Base-by-base conservation (phyloP, 2,888 invertebrate genomes). In the Leptopilina syphax region DNA sequence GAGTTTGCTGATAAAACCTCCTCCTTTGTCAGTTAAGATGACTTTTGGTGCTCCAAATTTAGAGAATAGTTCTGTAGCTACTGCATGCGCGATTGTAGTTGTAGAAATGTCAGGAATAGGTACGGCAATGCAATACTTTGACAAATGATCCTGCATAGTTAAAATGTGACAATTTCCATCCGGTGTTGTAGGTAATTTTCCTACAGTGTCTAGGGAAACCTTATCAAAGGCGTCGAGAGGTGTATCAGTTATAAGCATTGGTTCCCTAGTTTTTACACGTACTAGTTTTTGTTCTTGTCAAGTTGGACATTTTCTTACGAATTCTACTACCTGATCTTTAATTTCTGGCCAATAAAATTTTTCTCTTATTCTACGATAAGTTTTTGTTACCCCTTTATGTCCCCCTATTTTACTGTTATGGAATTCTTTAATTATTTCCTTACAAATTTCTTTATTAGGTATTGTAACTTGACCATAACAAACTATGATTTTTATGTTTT, bases 331-430 rank as follows among this genome's bases (percentile, higher is more conserved):
- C 7, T 83, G 77, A 0, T 77, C n/a, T 7, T 63, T 77, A 76
- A 86, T 81, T 1, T 73, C 79, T 7, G 79, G 80, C 85, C 86
- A 86, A 47, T 79, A 81, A 44, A 79, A 85, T 3, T 65, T 34
- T 67, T 82, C 68, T 1, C 81, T 44, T 12, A 86, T 80, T 44
- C 81, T 60, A 9, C 77, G 57, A 12, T 77, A 81, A 0, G 86
- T 86, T 60, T 83, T 83, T 9, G 80, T 79, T 0, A 83, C 76
- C 0, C 87, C 86, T 57, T 81, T 83, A 65, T 88, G 87, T 3
- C 86, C 84, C 0, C 83, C 82, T 10, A 82, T 57, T 5, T 80
- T 41, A 10, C 81, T 79, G 9, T 77, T 54, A 54, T 86, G 86
- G 12, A 65, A 50, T 73, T 83, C 82, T 13, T 50, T 18, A 1